Evolutionary conservation across 1,140 invertebrate species (phyloP).

Genomic region (Stegodyphus mimosarum): DNA sequence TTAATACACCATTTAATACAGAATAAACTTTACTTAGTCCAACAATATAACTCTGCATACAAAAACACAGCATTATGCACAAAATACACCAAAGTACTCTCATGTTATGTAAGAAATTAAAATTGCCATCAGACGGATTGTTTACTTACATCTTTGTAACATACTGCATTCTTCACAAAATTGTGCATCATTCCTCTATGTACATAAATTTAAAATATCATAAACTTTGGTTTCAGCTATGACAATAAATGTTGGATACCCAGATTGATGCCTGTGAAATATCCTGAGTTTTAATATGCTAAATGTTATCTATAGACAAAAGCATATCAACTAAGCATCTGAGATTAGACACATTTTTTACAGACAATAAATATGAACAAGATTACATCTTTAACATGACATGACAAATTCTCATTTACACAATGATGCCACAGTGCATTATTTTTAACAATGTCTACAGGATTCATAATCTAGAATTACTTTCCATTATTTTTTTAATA

Average conservation of each 20-base stretch:
- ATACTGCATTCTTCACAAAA: background rate
- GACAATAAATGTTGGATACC: background rate
- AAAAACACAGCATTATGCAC: too few relatives aligned
- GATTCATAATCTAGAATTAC: slow-evolving; percentile 6
- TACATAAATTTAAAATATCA: background rate
- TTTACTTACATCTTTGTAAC: too few relatives aligned
- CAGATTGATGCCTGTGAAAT: background rate
- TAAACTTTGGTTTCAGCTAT: background rate
- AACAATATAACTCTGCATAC: too few relatives aligned
- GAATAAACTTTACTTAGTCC: too few relatives aligned
- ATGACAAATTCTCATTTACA: slow-evolving; percentile 6
- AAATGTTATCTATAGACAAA: background rate
- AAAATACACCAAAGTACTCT: too few relatives aligned
- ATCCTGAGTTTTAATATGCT: background rate
- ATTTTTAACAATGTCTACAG: slow-evolving; percentile 52
- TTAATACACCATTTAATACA: too few relatives aligned
- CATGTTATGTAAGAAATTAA: too few relatives aligned
- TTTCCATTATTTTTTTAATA: slow-evolving; percentile 10
- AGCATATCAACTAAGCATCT: background rate
- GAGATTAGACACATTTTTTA: background rate
- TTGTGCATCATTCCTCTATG: background rate
- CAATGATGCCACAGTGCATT: slow-evolving; percentile 27
- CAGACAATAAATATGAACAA: slow-evolving; percentile 3
- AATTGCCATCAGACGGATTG: too few relatives aligned
- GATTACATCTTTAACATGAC: background rate